phyloP scores from a whole-genome alignment of 2,888 invertebrate genomes.

The Caenorhabditis wallacei region DNA sequence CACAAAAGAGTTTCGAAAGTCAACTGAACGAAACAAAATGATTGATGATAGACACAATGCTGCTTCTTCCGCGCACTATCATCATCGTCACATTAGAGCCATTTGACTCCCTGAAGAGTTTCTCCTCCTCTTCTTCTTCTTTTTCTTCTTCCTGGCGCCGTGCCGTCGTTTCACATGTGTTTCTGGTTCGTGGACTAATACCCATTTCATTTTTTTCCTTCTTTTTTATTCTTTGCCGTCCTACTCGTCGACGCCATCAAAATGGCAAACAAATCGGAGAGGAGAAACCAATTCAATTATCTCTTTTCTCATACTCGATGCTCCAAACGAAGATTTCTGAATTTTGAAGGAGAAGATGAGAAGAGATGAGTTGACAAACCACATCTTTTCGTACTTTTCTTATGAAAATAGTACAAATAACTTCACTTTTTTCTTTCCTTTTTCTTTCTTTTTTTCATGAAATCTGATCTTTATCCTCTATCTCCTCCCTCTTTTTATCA shows the following conservation, averaged over 20 bases:
- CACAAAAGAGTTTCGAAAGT: conserved; percentile 37
- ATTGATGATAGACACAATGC: conserved; percentile 45
- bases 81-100: conserved; percentile 62
- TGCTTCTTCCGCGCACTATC: conserved; percentile 13
- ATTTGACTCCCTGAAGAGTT: conserved; percentile 39
- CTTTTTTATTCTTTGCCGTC: not conserved
- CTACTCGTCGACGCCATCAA: conserved; percentile 20
- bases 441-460: no score
- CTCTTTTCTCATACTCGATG: conserved; percentile 21
- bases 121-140: conserved; percentile 17
- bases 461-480: conserved; percentile 14
- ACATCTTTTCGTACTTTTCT: not conserved
- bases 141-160: conserved; percentile 20
- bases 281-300: conserved; percentile 56
- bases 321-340: conserved; percentile 35
- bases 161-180: conserved; percentile 50
- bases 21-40: conserved; percentile 43
- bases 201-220: conserved; percentile 48
- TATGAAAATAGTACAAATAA: not conserved
- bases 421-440: not conserved
- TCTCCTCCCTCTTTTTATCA: conserved; percentile 18
- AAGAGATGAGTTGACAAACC: not conserved
- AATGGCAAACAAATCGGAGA: conserved; percentile 53
- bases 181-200: conserved; percentile 54
- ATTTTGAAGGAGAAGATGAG: conserved; percentile 8